Conservation (phyloP, 2,888 invertebrate species). For the Cyclophora albipunctata region DNA sequence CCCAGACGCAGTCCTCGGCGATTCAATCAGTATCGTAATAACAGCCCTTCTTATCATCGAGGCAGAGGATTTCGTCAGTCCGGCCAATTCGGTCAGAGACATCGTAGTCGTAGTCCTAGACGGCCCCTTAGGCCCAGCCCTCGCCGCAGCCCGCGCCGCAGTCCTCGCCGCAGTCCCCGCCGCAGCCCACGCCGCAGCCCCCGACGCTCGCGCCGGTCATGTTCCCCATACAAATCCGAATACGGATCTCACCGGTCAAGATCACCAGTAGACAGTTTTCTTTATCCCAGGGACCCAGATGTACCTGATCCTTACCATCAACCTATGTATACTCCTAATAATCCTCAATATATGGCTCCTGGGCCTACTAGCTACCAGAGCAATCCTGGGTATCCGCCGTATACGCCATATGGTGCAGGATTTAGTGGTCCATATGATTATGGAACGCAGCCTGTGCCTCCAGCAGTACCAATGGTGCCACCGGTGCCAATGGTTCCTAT, state of each 20-base stretch:
- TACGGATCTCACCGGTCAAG: slow-evolving; percentile 18
- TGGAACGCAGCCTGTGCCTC: slow-evolving; percentile 26
- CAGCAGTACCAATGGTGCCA: slow-evolving; percentile 9
- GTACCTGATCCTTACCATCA: neutral
- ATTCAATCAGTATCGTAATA: neutral
- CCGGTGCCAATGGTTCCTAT: slow-evolving; percentile 15
- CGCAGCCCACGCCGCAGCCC: slow-evolving; percentile 17
- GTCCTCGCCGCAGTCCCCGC: slow-evolving; percentile 22
- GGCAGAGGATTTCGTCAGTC: neutral
- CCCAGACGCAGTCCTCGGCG: slow-evolving; percentile 22
- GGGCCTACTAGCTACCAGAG: neutral
- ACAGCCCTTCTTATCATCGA: slow-evolving; percentile 6
- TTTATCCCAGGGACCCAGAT: slow-evolving; percentile 13
- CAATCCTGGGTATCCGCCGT: neutral
- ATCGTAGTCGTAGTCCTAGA: slow-evolving; percentile 10
- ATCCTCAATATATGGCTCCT: slow-evolving; percentile 2
- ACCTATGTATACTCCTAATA: neutral
- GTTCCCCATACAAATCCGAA: slow-evolving; percentile 21
- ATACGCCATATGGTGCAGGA: slow-evolving; percentile 16
- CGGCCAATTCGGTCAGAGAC: too few relatives aligned
- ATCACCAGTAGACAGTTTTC: slow-evolving; percentile 18
- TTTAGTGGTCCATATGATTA: slow-evolving; percentile 37
- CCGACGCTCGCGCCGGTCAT: slow-evolving; percentile 14
- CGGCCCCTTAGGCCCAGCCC: slow-evolving; percentile 20
- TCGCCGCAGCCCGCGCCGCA: slow-evolving; percentile 18